Percentiles rank a stretch among this genome's conserved stretches.
Evolutionary conservation across 2,113 vertebrate species (phyloP).

Genomic region (Guaruba guarouba): DNA sequence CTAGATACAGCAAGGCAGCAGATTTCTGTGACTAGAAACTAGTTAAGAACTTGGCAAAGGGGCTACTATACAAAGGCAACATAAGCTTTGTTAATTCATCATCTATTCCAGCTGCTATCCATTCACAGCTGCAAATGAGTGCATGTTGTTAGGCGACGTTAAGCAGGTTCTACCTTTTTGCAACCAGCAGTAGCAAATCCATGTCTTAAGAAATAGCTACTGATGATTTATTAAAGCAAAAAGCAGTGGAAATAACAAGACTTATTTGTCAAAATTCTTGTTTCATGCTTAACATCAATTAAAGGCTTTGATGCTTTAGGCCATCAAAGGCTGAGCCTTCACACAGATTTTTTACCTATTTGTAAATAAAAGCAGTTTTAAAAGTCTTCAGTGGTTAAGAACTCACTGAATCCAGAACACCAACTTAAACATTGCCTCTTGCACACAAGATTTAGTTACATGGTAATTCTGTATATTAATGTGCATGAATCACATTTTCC

Average conservation of each 20-base stretch:
- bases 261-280: neutral
- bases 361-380: neutral
- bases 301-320: neutral
- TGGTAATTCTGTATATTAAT: neutral
- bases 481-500: neutral
- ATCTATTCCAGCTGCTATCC: neutral
- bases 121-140: neutral
- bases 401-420: neutral
- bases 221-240: neutral
- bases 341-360: neutral
- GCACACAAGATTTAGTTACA: neutral
- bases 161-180: neutral
- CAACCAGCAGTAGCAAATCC: neutral
- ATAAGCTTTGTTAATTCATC: neutral
- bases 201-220: neutral
- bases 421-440: neutral
- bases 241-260: neutral
- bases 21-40: neutral
- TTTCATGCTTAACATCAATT: neutral
- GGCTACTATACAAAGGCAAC: neutral
- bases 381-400: neutral
- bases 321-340: neutral
- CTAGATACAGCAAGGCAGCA: neutral
- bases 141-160: neutral
- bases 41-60: neutral